These are phyloP conservation scores for Meleagris gallopavo DNA, from an alignment of 2,113 vertebrate species.

Conservation along the genomic window DNA sequence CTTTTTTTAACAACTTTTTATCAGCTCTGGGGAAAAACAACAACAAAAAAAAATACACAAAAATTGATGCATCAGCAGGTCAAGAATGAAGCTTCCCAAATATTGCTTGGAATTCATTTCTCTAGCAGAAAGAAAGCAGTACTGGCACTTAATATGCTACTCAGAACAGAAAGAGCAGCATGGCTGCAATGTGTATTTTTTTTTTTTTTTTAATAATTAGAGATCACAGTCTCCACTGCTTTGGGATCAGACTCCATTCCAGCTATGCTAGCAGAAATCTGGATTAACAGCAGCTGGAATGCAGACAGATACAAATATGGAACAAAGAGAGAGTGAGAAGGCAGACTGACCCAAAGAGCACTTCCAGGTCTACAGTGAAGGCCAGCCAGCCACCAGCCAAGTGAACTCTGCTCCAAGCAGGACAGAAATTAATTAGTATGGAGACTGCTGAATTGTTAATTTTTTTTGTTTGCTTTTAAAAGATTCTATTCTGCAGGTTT, in stretches of 20 bases:
- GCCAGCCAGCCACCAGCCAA: background rate
- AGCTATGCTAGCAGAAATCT: background rate
- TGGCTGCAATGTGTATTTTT: background rate
- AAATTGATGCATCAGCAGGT: background rate
- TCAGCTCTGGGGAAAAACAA: background rate
- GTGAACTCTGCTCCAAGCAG: background rate
- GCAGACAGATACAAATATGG: background rate
- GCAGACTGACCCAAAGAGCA: background rate
- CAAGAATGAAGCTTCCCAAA: background rate
- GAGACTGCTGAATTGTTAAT: background rate
- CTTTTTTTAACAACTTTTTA: background rate
- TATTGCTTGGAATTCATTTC: background rate
- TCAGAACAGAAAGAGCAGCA: background rate
- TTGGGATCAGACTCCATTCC: background rate
- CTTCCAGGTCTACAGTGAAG: background rate
- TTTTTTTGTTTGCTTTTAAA: background rate
- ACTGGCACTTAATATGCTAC: background rate
- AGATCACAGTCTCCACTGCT: background rate
- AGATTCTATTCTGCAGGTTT: background rate
- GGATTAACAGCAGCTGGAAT: conserved; percentile 27
- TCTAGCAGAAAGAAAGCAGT: background rate
- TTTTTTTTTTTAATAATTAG: background rate
- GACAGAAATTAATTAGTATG: background rate
- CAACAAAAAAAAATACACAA: background rate
- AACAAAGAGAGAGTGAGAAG: conserved; percentile 14